Conservation (phyloP, 2,113 vertebrate species). For the Anarrhichthys ocellatus region DNA sequence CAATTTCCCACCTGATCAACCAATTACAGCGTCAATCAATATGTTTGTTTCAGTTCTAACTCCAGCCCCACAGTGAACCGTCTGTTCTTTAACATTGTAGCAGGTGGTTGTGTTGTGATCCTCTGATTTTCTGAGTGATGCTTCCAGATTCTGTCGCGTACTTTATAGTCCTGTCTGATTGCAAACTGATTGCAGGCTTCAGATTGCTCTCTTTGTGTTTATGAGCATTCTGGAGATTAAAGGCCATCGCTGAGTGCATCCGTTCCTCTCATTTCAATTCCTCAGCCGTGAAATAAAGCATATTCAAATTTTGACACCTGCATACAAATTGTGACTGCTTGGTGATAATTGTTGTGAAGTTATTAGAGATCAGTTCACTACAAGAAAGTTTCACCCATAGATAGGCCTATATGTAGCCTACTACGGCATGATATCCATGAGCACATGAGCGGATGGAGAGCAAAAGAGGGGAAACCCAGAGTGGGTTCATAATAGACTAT, state of each 20-base stretch:
- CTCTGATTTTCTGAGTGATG: constrained; percentile 36
- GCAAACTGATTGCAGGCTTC: constrained; percentile 51
- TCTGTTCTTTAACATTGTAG: not conserved
- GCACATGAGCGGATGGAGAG: not conserved
- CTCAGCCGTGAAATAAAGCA: constrained; percentile 62
- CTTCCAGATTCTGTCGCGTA: constrained; percentile 31
- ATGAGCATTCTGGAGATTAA: constrained; percentile 68
- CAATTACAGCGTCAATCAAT: constrained; percentile 18
- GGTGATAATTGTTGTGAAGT: constrained; percentile 37
- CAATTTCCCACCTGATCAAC: not conserved
- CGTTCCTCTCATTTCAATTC: constrained; percentile 41
- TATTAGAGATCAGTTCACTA: constrained; percentile 9
- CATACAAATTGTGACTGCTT: constrained; percentile 39
- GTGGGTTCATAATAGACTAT: not conserved
- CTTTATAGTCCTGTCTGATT: constrained; percentile 47
- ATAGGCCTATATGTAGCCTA: not conserved
- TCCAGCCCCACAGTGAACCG: not conserved
- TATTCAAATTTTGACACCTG: constrained; percentile 48
- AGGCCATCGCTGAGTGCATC: constrained; percentile 40
- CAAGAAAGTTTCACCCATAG: not conserved
- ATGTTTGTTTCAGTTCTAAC: not conserved
- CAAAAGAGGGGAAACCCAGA: not conserved
- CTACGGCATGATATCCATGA: constrained; percentile 2
- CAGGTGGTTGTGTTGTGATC: not conserved
- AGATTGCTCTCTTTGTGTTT: constrained; percentile 54